Evolutionary conservation across 2,113 vertebrate species (phyloP), one percentile per base, ranked within the genome.

Genomic region (Bujurquina vittata): DNA sequence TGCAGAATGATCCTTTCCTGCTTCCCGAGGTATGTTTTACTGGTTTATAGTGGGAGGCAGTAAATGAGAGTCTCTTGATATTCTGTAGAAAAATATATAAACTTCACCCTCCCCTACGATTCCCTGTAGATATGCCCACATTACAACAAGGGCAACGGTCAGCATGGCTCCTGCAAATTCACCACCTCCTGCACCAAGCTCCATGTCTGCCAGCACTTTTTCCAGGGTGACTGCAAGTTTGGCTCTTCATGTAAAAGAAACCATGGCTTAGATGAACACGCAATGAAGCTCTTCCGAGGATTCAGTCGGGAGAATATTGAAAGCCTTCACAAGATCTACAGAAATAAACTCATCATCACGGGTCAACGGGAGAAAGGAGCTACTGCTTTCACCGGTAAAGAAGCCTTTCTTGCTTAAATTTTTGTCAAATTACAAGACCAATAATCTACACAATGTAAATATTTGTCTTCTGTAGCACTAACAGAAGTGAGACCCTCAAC

Each of bases 1-100:
- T 96, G 65, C 95, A 96, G 81, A 96, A 96, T 17, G 95, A 96
- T 40, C 87, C 93, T 0, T 92, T 58, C 7, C 91, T 96, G 62
- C 90, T 96, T 29, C 96, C 96, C 54, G 95, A 96, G 93, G 96
- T 96, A 59, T 2, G 83, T 75, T 22, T 12, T 4, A 18, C 7
- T 2, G 0, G 15, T 52, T 52, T 55, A 10, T 29, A 4, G 17
- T n/a, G 10, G 2, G 60, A 79, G 8, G 12, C 11, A 33, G 33
- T 6, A 20, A 35, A 59, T 20, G 10, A 37, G 12, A 31, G 12
- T 10, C 7, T 75, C 7, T 56, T 29, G 22, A 4, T 75, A 12
- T 33, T 59, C 58, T 55, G 8, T 57, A 3, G n/a, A 8, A 58
- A 81, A 67, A 0, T 6, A 1, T 23, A 5, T 14, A 29, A 8